Evolutionary conservation across 1,140 invertebrate genomes (phyloP), one percentile per base, ranked within the genome.

Genomic region (Mya arenaria): DNA sequence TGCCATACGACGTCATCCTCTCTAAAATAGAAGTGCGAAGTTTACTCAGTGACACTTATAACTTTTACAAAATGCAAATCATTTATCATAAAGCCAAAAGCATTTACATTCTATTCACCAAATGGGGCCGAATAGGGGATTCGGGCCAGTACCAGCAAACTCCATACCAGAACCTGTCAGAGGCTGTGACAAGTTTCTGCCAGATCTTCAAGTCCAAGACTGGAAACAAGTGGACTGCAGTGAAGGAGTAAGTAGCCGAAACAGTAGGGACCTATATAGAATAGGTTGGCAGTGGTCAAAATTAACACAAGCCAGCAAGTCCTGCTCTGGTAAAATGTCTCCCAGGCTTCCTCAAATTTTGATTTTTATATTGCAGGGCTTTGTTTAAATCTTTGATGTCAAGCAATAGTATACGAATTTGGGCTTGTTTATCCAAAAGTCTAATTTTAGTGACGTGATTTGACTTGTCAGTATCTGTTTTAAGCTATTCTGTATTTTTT

Each of bases 51-150:
- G 94, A 94, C 78, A 90, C 94, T 69, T 94, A 94, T 87, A 94
- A 94, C 88, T 95, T 94, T 87, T 95, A 94, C 81, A 94, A 94
- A 83, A 93, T 94, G 91, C 94, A 93, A 92, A 80, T 94, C 41
- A 88, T 94, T 41, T 87, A 89, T 44, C 91, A 94, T 63, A 91
- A 91, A 56, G 91, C 89, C 6, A 93, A 93, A 75, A 92, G 94
- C 71, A 80, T 94, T 28, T 93, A 91, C 83, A 84, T 94, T 32
- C 83, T 94, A 36, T 94, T 94, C 85, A 94, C 94, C 34, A 90
- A 93, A 36, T 94, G 94, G 94, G 94, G 94, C n/a, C 82, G 94
- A 44, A 93, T 94, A 73, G 94, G 94, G 13, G 91, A 92, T 48
- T 85, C 68, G 5, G 94, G 94, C 17, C 92, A 93, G 82, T 93